A percentile compares a stretch with the other conserved stretches of the same genome.
These are phyloP conservation scores for Tetragonula carbonaria DNA, from an alignment of 2,888 invertebrate genomes.

Conservation along the genomic window DNA sequence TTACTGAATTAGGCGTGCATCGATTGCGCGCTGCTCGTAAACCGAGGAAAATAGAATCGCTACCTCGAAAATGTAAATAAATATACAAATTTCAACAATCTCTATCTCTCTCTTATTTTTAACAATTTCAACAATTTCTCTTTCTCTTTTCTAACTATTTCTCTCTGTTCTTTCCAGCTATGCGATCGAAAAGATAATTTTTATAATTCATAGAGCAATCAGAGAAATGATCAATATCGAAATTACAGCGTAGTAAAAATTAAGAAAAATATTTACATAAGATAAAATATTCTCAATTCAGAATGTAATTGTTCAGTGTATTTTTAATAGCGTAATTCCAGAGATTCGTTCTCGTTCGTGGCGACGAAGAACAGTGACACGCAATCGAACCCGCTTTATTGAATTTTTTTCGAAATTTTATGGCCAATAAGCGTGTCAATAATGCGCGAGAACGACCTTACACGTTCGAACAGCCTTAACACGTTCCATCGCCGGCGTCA, in stretches of 20 bases:
- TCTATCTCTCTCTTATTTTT: no score
- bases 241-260: no score
- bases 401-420: background rate
- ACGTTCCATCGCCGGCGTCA: background rate
- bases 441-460: slow-evolving; percentile 5
- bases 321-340: background rate
- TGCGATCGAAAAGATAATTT: no score
- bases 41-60: slow-evolving; percentile 5
- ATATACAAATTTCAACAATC: background rate
- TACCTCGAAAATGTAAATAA: background rate
- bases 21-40: slow-evolving; percentile 8
- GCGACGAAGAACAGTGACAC: background rate
- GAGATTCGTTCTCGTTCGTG: background rate
- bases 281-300: no score
- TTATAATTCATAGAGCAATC: no score
- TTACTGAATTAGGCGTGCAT: slow-evolving; percentile 22
- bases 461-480: background rate
- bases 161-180: no score
- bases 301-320: background rate
- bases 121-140: background rate
- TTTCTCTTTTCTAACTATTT: no score
- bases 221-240: no score
- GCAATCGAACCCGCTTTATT: background rate
- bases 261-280: no score
- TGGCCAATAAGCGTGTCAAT: background rate